phyloP scores from a whole-genome alignment of 2,113 vertebrate genomes.

The Anolis carolinensis region DNA sequence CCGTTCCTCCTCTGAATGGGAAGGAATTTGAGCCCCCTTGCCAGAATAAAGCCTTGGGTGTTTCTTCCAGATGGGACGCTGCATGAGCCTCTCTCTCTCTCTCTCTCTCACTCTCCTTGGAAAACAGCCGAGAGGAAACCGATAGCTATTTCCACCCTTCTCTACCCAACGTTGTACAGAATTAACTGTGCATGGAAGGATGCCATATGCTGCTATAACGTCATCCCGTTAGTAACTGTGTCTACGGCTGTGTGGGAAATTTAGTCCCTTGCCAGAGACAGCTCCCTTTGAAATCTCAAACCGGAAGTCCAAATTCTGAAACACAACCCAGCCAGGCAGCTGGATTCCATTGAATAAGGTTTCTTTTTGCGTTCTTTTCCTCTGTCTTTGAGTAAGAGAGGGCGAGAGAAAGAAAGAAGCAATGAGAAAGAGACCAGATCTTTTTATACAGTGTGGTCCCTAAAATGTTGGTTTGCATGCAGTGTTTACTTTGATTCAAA shows the following conservation, averaged over 20 bases:
- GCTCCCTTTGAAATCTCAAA: slow-evolving; percentile 42
- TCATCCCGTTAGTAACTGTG: slow-evolving; percentile 34
- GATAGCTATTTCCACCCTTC: slow-evolving; percentile 38
- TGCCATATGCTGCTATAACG: slow-evolving; percentile 40
- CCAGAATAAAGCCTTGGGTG: slow-evolving; percentile 31
- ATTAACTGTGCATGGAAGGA: slow-evolving; percentile 32
- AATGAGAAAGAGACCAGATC: not conserved
- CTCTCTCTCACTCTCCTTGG: slow-evolving; percentile 20
- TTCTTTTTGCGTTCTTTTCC: slow-evolving; percentile 27
- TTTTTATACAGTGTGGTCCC: not conserved
- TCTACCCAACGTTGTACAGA: slow-evolving; percentile 19
- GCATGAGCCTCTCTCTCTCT: slow-evolving; percentile 7
- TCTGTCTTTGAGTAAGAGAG: not conserved
- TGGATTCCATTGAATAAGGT: slow-evolving; percentile 35
- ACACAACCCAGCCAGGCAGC: slow-evolving; percentile 29
- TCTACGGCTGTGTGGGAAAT: slow-evolving; percentile 40
- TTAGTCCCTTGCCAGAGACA: slow-evolving; percentile 33
- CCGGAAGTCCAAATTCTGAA: slow-evolving; percentile 44
- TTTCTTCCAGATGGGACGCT: slow-evolving; percentile 39
- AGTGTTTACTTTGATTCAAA: not conserved
- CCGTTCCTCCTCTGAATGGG: slow-evolving; percentile 10
- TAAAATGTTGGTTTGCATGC: not conserved
- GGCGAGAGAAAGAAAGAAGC: not conserved
- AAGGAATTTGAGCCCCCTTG: slow-evolving; percentile 16
- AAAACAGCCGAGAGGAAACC: slow-evolving; percentile 36